Evolutionary conservation across 2,888 invertebrate species (phyloP).

Genomic region (Cheilosia urbana): DNA sequence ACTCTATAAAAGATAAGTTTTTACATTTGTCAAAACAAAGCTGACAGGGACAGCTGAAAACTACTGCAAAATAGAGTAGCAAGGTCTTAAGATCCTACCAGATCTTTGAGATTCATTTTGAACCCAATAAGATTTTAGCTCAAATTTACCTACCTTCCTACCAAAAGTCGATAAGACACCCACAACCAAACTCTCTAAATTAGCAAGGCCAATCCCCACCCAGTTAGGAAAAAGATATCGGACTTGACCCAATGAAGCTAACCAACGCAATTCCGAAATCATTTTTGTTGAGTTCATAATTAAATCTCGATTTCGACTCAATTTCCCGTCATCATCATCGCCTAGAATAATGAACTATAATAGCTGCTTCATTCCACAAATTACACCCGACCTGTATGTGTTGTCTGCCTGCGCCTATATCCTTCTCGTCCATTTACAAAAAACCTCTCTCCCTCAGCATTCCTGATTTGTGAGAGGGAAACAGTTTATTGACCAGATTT

Average conservation of each 20-base stretch:
- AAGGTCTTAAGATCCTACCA: too few species aligned
- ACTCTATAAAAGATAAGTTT: too few species aligned
- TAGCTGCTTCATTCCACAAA: conserved; percentile 35
- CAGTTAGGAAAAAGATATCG: neutral
- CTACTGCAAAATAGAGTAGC: too few species aligned
- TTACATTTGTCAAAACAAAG: too few species aligned
- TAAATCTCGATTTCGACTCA: conserved; percentile 17
- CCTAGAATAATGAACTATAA: conserved; percentile 8
- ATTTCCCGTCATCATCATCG: conserved; percentile 17
- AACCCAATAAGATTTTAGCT: too few species aligned
- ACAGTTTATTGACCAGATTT: conserved; percentile 51
- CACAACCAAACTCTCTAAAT: too few species aligned
- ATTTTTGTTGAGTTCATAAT: neutral
- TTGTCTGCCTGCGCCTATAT: neutral
- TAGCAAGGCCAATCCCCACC: neutral
- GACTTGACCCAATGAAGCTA: neutral
- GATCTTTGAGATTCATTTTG: too few species aligned
- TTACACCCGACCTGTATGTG: conserved; percentile 15
- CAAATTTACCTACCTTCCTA: too few species aligned
- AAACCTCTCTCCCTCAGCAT: neutral
- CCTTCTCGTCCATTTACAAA: neutral
- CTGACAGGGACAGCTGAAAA: too few species aligned
- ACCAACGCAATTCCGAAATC: neutral
- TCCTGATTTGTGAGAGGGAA: neutral
- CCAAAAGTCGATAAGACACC: too few species aligned